Base-by-base conservation (phyloP, 1,140 invertebrate genomes). In the Daktulosphaira vitifoliae region DNA sequence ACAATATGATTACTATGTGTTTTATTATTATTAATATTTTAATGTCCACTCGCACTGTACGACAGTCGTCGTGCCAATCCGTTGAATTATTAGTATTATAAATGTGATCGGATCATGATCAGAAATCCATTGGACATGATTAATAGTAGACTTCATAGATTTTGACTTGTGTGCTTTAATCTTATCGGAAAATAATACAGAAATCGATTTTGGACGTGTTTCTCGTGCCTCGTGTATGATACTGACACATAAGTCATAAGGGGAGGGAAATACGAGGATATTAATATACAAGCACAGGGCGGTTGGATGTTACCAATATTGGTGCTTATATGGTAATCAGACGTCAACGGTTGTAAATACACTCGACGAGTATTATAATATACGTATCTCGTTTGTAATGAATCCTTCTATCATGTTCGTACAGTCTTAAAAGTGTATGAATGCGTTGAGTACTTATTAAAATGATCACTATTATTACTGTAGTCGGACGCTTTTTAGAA, bases 321-420 rank as follows among this genome's bases (percentile, higher is more conserved):
- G 53, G 54, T 46, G 54, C 25, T 59, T 59, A 16, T 59, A 59
- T 46, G 54, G 29, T 59, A 59, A 59, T 59, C 42, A 18, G 39
- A 59, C 39, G 54, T 59, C 54, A 59, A 46, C 42, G 54, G 54
- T 20, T 59, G 16, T 46, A 59, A 59, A 59, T 59, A 59, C 20
- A 59, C 37, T 23, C 15, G 53, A 39, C 16, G 53, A 42, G 2
- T 48, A 48, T 23, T 48, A 48, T 48, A 23, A 48, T 48, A 20
- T 20, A 20, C 6, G n/a, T 22, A 3, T 8, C 20, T 22, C 23
- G 23, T 44, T 9, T 18, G 38, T 44, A 56, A 56, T 26, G 38
- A 56, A 56, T 56, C 33, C 38, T 5, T n/a, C 39, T 54, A 22
- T 20, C 16, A n/a, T n/a, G n/a, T n/a, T n/a, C n/a, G n/a, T n/a